A percentile compares a stretch with the other conserved stretches of the same genome.
Conservation (phyloP, 2,888 invertebrate species). For the Plebejus argus region DNA sequence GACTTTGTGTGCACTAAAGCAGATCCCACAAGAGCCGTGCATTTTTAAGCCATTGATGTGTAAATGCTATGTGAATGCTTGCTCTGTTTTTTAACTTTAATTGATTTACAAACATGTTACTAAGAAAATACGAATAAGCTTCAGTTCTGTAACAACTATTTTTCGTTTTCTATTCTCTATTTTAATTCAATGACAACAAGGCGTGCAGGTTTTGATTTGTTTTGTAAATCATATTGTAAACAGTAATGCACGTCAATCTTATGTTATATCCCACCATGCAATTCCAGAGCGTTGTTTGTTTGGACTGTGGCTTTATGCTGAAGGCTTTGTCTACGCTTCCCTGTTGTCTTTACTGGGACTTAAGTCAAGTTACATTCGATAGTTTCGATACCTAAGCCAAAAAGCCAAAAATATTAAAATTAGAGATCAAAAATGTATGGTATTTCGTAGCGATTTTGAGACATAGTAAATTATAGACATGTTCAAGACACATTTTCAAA, state of each 20-base stretch:
- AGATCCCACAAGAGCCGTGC: not conserved
- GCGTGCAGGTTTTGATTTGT: not conserved
- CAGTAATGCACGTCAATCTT: not conserved
- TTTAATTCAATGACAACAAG: not conserved
- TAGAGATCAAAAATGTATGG: too few species aligned
- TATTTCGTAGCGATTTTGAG: too few species aligned
- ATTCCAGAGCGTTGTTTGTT: slow-evolving; percentile 12
- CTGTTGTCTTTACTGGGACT: not conserved
- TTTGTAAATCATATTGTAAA: not conserved
- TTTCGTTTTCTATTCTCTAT: not conserved
- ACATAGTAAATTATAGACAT: too few species aligned
- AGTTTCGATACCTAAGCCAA: too few species aligned
- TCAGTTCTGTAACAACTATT: not conserved
- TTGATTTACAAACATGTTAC: too few species aligned
- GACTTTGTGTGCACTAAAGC: not conserved
- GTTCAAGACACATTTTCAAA: too few species aligned
- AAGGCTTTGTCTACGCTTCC: not conserved
- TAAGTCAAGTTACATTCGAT: not conserved
- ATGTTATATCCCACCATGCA: not conserved
- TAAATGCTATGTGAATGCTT: not conserved
- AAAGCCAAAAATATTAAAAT: too few species aligned
- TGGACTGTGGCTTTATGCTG: slow-evolving; percentile 8
- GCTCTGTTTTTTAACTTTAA: too few species aligned
- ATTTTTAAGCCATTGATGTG: not conserved
- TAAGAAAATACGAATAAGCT: not conserved